These are phyloP conservation scores for Cerceris rybyensis DNA, from an alignment of 2,888 invertebrate genomes.

Conservation along the genomic window DNA sequence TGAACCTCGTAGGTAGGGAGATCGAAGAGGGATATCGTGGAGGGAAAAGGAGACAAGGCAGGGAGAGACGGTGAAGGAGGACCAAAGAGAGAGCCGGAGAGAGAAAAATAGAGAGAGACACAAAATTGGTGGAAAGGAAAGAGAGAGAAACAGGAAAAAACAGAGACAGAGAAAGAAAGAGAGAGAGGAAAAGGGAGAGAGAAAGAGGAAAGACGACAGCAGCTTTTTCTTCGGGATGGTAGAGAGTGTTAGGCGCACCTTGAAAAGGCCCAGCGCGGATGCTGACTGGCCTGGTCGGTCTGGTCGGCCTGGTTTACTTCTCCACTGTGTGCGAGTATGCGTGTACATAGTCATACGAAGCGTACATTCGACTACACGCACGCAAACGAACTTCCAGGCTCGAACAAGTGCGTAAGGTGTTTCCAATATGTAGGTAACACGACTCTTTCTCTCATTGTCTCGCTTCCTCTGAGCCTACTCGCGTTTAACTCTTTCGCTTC, in stretches of 20 bases:
- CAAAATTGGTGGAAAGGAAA: too few species aligned
- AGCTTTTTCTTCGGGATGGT: constrained; percentile 73
- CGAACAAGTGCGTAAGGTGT: constrained; percentile 73
- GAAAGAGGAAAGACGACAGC: constrained; percentile 18
- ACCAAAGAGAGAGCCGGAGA: neutral
- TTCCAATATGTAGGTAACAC: constrained; percentile 72
- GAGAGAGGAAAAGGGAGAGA: constrained; percentile 6
- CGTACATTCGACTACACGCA: constrained; percentile 54
- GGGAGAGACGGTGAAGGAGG: constrained; percentile 7
- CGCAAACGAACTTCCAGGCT: constrained; percentile 20
- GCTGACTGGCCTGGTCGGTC: constrained; percentile 77
- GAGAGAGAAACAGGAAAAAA: neutral
- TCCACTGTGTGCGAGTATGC: constrained; percentile 37
- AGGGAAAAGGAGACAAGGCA: neutral
- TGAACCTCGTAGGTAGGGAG: constrained; percentile 41
- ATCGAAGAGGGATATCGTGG: constrained; percentile 34
- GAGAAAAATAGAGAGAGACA: constrained; percentile 1
- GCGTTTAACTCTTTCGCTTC: constrained; percentile 10
- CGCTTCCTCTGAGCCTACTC: constrained; percentile 22
- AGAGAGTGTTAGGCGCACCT: constrained; percentile 78
- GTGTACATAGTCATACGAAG: constrained; percentile 27
- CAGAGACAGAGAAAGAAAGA: neutral
- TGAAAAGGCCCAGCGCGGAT: constrained; percentile 74
- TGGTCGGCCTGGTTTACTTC: constrained; percentile 72
- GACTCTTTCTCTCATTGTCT: constrained; percentile 56